Percentiles rank a stretch among this genome's conserved stretches.
Evolutionary conservation across 2,797 vertebrate species (phyloP).

Genomic region (Platalea minor): DNA sequence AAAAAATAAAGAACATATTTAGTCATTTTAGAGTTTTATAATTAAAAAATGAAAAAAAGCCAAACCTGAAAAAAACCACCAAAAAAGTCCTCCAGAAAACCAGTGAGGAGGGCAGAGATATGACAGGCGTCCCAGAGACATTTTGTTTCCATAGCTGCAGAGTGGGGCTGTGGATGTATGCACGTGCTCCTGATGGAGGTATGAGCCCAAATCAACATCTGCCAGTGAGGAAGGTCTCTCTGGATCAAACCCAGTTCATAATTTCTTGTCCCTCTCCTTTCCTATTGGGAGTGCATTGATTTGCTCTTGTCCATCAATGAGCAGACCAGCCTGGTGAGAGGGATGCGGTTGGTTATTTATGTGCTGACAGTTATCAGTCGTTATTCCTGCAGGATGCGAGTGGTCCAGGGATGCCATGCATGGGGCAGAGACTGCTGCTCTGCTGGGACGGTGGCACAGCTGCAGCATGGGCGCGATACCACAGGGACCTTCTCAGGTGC

Average conservation of each 20-base stretch:
- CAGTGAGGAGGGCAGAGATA: background rate
- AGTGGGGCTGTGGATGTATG: accelerated
- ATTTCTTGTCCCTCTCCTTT: background rate
- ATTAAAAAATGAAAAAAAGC: background rate
- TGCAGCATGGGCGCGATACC: accelerated
- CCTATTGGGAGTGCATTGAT: background rate
- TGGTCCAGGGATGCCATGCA: accelerated
- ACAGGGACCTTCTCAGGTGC: background rate
- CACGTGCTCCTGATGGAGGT: background rate
- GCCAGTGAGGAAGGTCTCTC: background rate
- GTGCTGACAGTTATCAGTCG: background rate
- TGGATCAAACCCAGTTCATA: background rate
- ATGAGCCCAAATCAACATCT: background rate
- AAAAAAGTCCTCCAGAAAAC: background rate
- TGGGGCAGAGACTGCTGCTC: background rate
- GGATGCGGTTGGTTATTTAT: background rate
- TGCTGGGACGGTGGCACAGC: background rate
- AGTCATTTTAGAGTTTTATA: background rate
- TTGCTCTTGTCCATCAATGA: background rate
- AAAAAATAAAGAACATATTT: background rate
- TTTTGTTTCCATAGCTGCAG: background rate
- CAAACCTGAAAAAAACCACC: background rate
- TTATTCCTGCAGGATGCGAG: background rate
- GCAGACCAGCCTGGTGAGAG: background rate
- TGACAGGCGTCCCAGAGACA: accelerated